A percentile compares a stretch with the other conserved stretches of the same genome.
These are phyloP conservation scores for Campylomormyrus numenius DNA, from an alignment of 2,113 vertebrate genomes.

Conservation along the genomic window DNA sequence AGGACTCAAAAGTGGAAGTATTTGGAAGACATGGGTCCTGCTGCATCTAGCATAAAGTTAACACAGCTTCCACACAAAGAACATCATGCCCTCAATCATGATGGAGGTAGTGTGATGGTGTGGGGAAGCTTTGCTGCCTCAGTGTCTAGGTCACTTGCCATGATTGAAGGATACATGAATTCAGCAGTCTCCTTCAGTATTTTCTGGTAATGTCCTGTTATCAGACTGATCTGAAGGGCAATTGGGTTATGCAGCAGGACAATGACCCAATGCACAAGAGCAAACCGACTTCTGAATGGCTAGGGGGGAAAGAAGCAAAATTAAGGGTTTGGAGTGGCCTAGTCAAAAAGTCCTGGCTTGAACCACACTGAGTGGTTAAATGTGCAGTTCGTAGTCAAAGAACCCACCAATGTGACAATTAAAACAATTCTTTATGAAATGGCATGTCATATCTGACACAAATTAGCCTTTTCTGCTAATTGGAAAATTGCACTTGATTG, in stretches of 20 bases:
- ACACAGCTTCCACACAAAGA: not conserved
- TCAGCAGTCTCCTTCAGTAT: not conserved
- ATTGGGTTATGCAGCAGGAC: not conserved
- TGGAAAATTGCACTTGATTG: too few relatives aligned
- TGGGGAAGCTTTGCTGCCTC: not conserved
- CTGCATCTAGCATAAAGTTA: too few relatives aligned
- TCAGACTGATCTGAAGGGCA: not conserved
- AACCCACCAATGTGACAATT: not conserved
- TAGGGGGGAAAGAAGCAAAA: not conserved
- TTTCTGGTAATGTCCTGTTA: not conserved
- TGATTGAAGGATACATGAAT: not conserved
- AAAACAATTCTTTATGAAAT: not conserved
- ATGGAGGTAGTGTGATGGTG: not conserved
- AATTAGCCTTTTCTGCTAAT: too few relatives aligned
- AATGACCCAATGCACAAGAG: not conserved
- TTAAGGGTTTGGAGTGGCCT: not conserved
- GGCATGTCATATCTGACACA: too few relatives aligned
- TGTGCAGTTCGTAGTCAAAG: not conserved
- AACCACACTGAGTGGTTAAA: not conserved
- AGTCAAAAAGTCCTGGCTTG: not conserved
- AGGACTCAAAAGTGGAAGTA: too few relatives aligned
- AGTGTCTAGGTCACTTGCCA: not conserved
- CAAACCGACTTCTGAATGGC: not conserved
- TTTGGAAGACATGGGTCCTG: too few relatives aligned
- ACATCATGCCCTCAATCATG: not conserved